Evolutionary conservation across 2,113 vertebrate genomes (phyloP).

Genomic region (Aviceda subcristata): DNA sequence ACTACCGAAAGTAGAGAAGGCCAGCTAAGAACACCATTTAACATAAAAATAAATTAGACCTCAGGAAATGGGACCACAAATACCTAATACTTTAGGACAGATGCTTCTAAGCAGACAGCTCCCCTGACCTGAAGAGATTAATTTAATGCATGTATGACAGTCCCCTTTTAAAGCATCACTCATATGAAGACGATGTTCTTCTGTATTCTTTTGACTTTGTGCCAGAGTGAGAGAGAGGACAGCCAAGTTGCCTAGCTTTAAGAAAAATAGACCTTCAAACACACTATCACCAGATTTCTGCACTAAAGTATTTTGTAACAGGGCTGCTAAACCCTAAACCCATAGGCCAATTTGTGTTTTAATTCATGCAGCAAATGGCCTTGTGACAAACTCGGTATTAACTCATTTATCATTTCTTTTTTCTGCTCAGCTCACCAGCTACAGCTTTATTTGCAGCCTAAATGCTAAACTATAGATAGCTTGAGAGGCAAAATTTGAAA

Average conservation of each 20-base stretch:
- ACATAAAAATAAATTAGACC: constrained; percentile 11
- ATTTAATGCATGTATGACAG: not conserved
- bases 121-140: constrained; percentile 7
- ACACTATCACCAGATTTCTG: not conserved
- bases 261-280: constrained; percentile 24
- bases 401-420: constrained; percentile 49
- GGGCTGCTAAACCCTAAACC: constrained; percentile 18
- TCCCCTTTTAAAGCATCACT: not conserved
- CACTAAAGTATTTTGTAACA: not conserved
- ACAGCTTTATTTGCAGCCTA: constrained; percentile 31
- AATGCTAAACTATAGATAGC: not conserved
- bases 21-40: not conserved
- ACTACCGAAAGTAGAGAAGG: not conserved
- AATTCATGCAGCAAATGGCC: constrained; percentile 52
- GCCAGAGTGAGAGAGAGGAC: constrained; percentile 12
- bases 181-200: not conserved
- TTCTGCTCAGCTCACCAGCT: not conserved
- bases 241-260: not conserved
- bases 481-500: constrained; percentile 27
- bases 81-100: constrained; percentile 23
- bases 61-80: constrained; percentile 21
- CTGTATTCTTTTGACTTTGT: constrained; percentile 2
- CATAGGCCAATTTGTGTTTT: constrained; percentile 29
- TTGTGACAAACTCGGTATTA: constrained; percentile 48
- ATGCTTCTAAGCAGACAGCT: not conserved